These are phyloP conservation scores for Regulus satrapa DNA, from an alignment of 2,113 vertebrate genomes.

Conservation along the genomic window DNA sequence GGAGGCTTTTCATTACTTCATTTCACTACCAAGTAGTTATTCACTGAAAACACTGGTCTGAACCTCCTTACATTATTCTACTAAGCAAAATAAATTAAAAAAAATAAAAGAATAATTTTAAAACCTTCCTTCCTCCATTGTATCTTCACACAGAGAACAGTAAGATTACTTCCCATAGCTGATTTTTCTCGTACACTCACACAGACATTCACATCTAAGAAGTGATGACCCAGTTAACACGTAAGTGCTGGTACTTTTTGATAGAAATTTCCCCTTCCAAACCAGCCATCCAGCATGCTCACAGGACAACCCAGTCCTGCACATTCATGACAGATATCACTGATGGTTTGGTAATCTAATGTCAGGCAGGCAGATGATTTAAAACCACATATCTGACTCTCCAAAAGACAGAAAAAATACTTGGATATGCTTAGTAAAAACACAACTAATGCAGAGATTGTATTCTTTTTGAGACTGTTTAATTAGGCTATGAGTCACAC, in stretches of 20 bases:
- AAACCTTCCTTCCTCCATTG: not conserved
- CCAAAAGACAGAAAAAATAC: not conserved
- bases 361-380: not conserved
- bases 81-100: not conserved
- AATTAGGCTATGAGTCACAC: conserved; percentile 11
- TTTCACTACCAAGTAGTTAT: not conserved
- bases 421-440: not conserved
- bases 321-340: not conserved
- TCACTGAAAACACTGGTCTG: not conserved
- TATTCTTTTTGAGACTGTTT: not conserved
- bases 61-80: not conserved
- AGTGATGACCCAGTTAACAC: not conserved
- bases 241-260: not conserved
- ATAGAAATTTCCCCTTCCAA: not conserved
- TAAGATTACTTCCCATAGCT: not conserved
- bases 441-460: not conserved
- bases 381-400: not conserved
- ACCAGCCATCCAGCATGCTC: not conserved
- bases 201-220: not conserved
- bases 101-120: not conserved
- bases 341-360: not conserved
- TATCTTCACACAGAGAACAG: not conserved
- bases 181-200: not conserved
- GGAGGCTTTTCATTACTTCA: not conserved
- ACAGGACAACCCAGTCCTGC: not conserved